Percentiles rank a stretch among this genome's conserved stretches.
phyloP scores from a whole-genome alignment of 2,113 vertebrate genomes.

The Macroglossus sobrinus region DNA sequence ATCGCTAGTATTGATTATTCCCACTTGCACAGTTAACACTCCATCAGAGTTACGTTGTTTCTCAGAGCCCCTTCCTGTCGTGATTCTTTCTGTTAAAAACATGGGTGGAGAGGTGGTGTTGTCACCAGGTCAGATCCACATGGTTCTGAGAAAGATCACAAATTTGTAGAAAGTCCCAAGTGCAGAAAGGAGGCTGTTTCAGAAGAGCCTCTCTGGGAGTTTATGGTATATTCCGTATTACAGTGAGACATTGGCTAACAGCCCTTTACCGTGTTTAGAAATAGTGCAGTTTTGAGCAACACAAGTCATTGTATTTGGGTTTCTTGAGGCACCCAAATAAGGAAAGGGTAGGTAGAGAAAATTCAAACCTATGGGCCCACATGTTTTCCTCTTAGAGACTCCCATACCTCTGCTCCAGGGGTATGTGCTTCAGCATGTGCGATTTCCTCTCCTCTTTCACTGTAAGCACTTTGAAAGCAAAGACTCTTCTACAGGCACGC shows the following conservation, averaged over 20 bases:
- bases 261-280: background rate
- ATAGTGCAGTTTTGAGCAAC: background rate
- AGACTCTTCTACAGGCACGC: background rate
- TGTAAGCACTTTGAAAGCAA: background rate
- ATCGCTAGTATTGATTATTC: slow-evolving; percentile 63
- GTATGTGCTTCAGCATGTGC: background rate
- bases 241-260: background rate
- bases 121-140: background rate
- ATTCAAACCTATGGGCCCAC: background rate
- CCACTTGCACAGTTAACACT: background rate
- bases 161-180: background rate
- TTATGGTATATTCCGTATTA: background rate
- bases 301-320: background rate
- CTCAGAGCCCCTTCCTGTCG: background rate
- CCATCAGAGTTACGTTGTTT: background rate
- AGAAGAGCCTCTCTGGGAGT: background rate
- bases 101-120: background rate
- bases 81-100: slow-evolving; percentile 24
- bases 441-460: background rate
- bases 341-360: background rate
- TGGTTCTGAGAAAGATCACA: background rate
- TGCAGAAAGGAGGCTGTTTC: background rate
- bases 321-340: background rate
- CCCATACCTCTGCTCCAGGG: background rate
- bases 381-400: background rate